A percentile compares a stretch with the other conserved stretches of the same genome.
Evolutionary conservation across 2,113 vertebrate species (phyloP).

Genomic region (Cacatua alba): DNA sequence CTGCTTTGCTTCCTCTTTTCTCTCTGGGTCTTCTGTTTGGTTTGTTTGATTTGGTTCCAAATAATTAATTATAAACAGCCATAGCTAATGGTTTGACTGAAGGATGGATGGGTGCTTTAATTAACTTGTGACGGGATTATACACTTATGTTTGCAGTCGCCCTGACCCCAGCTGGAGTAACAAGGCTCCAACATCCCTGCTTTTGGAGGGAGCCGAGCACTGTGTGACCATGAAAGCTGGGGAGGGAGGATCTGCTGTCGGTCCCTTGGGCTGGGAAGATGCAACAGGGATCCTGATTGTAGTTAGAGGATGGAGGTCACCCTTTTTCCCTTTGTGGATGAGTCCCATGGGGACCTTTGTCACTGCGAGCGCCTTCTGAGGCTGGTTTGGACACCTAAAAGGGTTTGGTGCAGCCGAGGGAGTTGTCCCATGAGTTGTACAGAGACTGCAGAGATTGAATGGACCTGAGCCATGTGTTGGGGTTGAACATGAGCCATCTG

Average conservation of each 20-base stretch:
- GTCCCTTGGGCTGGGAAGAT: neutral
- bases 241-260: neutral
- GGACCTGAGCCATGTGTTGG: neutral
- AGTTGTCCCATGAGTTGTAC: neutral
- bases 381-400: neutral
- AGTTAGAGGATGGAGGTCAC: fast-evolving
- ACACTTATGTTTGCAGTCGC: neutral
- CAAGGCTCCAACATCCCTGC: neutral
- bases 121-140: slow-evolving; percentile 53
- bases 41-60: slow-evolving; percentile 62
- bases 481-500: fast-evolving
- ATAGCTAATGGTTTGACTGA: slow-evolving; percentile 40
- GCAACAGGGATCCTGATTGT: neutral
- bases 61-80: slow-evolving; percentile 51
- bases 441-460: neutral
- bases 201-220: neutral
- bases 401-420: fast-evolving
- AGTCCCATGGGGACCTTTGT: fast-evolving
- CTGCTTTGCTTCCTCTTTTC: neutral
- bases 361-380: fast-evolving
- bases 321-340: neutral
- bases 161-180: neutral
- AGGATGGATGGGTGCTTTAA: slow-evolving; percentile 47
- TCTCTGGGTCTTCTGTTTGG: neutral
- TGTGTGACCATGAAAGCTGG: fast-evolving